Evolutionary conservation across 2,888 invertebrate species (phyloP).

Genomic region (Encarsia formosa): DNA sequence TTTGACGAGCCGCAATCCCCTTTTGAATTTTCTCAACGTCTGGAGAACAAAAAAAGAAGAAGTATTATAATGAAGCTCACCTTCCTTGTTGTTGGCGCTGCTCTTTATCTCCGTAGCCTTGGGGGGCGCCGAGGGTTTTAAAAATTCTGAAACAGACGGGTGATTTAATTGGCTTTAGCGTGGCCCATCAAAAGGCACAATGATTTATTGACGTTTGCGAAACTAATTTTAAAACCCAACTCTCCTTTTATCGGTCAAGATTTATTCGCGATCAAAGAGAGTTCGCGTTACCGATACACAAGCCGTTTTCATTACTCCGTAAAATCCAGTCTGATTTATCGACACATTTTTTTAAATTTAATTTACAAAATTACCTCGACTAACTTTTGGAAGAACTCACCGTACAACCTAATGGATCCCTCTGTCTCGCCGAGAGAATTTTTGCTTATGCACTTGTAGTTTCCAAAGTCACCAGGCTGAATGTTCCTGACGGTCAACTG

Average conservation of each 20-base stretch:
- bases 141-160: slow-evolving; percentile 67
- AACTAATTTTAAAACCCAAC: slow-evolving; percentile 11
- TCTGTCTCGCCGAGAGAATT: slow-evolving; percentile 91
- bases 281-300: too few species aligned
- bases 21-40: too few species aligned
- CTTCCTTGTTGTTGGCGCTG: slow-evolving; percentile 71
- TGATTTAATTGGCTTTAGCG: slow-evolving; percentile 24
- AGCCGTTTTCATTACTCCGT: too few species aligned
- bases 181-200: not conserved
- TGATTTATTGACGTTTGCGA: slow-evolving; percentile 8
- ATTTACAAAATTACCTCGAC: not conserved
- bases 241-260: not conserved
- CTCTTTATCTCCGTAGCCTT: slow-evolving; percentile 78
- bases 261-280: slow-evolving; percentile 1
- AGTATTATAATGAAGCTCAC: slow-evolving; percentile 52
- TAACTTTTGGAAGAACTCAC: slow-evolving; percentile 59
- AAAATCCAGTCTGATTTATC: not conserved
- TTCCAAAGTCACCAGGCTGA: slow-evolving; percentile 80
- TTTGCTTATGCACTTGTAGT: slow-evolving; percentile 89
- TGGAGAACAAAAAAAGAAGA: too few species aligned
- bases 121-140: slow-evolving; percentile 80
- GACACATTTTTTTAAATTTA: not conserved
- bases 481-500: slow-evolving; percentile 81
- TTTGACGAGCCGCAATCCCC: too few species aligned
- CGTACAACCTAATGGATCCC: slow-evolving; percentile 86